Evolutionary conservation across 2,888 invertebrate species (phyloP), one percentile per base, ranked within the genome.

Genomic region (Ichneumon xanthorius): DNA sequence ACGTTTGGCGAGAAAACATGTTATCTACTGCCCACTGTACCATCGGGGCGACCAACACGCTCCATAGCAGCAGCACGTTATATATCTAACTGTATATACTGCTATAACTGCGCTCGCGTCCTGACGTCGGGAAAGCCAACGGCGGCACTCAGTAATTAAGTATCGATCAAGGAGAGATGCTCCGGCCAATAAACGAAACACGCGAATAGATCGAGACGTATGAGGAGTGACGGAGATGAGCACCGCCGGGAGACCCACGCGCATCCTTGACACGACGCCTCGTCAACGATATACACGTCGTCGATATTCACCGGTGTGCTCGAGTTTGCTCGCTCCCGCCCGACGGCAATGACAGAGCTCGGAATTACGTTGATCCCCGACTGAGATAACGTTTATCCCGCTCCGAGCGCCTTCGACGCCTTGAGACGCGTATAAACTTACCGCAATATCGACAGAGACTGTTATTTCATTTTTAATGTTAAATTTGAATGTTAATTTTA

Each of bases 221-320:
- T 65, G 68, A 70, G 53, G 61, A 75, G 77, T 26, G 45, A 61
- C 33, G 65, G 65, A 58, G 30, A 37, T 63, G 80, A 63, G 61
- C 71, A 58, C 19, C 61, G 63, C 19, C 26, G 19, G 33, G 50
- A 77, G 79, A 80, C 80, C 80, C 77, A 83, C 79, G 81, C 82
- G 22, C 80, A 83, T 79, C 84, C 84, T 84, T 82, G 85, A 86
- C 77, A 80, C 78, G 73, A 70, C 82, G 80, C 82, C 78, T 70
- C 55, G 45, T 65, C 45, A 48, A 67, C 58, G 11, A 26, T n/a
- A 7, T 55, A 19, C 22, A 55, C 75, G 50, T 61, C 58, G 16
- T 70, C 65, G 78, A 77, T 67, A 22, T 33, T 16, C 70, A 22
- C n/a, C 37, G 76, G 67, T 40, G 48, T 22, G 26, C 55, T 68